These are phyloP conservation scores for Drosophila monieri DNA, from an alignment of 2,888 invertebrate genomes.

Conservation along the genomic window DNA sequence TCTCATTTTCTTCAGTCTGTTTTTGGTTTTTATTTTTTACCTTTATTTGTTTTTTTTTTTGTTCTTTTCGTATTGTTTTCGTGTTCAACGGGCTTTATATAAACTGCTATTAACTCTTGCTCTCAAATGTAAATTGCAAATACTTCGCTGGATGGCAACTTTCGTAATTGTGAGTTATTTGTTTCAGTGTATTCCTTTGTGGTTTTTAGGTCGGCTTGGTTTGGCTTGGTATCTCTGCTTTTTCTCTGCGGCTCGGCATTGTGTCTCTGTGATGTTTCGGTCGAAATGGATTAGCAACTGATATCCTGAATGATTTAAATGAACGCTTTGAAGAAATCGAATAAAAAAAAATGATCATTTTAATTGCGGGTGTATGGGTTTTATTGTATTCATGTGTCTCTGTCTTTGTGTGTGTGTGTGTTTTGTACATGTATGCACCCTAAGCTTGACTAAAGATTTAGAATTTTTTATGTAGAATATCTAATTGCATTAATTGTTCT, in stretches of 20 bases:
- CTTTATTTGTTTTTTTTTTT: conserved; percentile 41
- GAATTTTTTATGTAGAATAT: conserved; percentile 55
- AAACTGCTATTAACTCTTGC: conserved; percentile 48
- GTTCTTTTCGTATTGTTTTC: conserved; percentile 23
- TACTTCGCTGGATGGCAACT: conserved; percentile 78
- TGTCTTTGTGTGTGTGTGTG: conserved; percentile 27
- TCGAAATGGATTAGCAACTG: conserved; percentile 17
- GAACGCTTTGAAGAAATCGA: not conserved
- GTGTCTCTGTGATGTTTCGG: conserved; percentile 16
- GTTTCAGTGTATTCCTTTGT: conserved; percentile 13
- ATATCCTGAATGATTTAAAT: conserved; percentile 9
- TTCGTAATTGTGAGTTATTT: conserved; percentile 60
- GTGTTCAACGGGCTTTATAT: conserved; percentile 47
- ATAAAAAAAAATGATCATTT: conserved; percentile 5
- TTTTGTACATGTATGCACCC: conserved; percentile 45
- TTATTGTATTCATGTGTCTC: conserved; percentile 3
- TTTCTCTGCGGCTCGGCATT: conserved; percentile 25
- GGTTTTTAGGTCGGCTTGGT: conserved; percentile 25
- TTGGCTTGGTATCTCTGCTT: conserved; percentile 34
- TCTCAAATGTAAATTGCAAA: conserved; percentile 66
- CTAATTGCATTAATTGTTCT: conserved; percentile 64
- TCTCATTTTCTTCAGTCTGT: conserved; percentile 48
- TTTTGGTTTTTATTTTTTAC: conserved; percentile 43
- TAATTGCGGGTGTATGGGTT: conserved; percentile 16
- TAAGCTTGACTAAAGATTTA: conserved; percentile 50